Evolutionary conservation across 2,797 vertebrate species (phyloP).

Genomic region (Takifugu ocellatus): DNA sequence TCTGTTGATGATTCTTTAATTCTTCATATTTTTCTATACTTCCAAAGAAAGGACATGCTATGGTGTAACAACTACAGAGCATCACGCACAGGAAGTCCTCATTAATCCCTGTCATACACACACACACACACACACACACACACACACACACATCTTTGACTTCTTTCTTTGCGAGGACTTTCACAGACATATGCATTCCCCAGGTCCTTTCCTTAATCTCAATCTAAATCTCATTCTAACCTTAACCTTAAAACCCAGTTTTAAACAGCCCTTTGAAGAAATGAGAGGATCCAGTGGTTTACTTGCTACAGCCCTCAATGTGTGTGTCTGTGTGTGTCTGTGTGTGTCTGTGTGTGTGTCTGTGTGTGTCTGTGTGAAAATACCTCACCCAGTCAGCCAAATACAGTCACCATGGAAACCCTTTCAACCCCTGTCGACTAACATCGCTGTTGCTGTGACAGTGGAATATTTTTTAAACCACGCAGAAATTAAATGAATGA

Average conservation of each 20-base stretch:
- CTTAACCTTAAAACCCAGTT: no score
- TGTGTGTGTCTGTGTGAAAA: constrained; percentile 12
- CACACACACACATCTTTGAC: constrained; percentile 2
- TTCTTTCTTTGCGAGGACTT: no score
- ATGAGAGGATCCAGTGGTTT: no score
- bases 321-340: no score
- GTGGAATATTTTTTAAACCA: constrained; percentile 2
- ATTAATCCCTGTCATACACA: constrained; percentile 2
- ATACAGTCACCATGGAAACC: constrained; percentile 63
- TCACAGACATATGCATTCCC: no score
- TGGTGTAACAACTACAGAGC: no score
- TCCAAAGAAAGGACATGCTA: neutral
- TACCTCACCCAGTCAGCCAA: constrained; percentile 50
- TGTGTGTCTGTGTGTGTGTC: no score
- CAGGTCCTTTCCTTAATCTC: no score
- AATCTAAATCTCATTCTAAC: no score
- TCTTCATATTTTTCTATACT: neutral
- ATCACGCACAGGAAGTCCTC: neutral
- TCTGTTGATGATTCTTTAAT: neutral
- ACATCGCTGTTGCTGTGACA: constrained; percentile 53
- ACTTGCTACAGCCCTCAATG: no score
- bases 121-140: neutral
- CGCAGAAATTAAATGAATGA: no score
- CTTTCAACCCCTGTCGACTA: constrained; percentile 48
- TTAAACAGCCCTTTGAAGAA: no score